Conservation (phyloP, 2,113 vertebrate species). For the Tenrec ecaudatus region DNA sequence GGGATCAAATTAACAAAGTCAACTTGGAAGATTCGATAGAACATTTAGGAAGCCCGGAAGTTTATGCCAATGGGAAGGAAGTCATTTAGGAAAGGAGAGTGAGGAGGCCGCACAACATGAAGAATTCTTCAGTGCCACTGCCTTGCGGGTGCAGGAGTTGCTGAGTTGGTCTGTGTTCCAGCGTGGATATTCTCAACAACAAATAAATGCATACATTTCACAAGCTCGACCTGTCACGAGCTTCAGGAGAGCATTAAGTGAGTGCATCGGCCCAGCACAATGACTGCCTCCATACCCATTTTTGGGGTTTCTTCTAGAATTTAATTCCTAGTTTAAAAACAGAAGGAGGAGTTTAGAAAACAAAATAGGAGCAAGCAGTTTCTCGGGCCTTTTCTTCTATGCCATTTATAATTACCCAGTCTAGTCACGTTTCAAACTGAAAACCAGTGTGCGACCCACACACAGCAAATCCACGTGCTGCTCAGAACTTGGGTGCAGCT, state of each 20-base stretch:
- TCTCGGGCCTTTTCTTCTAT: neutral
- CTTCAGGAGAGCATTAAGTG: neutral
- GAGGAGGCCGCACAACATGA: neutral
- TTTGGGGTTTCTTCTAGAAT: slow-evolving; percentile 41
- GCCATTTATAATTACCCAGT: slow-evolving; percentile 5
- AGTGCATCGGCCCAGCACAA: neutral
- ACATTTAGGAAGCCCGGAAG: neutral
- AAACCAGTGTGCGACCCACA: neutral
- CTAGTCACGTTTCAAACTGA: slow-evolving; percentile 20
- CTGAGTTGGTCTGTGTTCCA: neutral
- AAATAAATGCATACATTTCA: neutral
- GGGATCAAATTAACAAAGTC: neutral
- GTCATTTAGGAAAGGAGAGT: neutral
- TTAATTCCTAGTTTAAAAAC: slow-evolving; percentile 40
- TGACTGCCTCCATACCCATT: neutral
- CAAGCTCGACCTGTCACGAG: neutral
- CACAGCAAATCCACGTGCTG: neutral
- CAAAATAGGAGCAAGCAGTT: slow-evolving; percentile 12
- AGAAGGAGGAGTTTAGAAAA: slow-evolving; percentile 51
- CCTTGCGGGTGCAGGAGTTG: neutral
- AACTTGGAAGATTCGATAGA: neutral
- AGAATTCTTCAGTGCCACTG: neutral
- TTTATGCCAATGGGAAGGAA: neutral
- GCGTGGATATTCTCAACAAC: neutral
- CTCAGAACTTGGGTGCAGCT: slow-evolving; percentile 3